phyloP scores from a whole-genome alignment of 2,797 vertebrate species.

The Atherinosoma microstoma region DNA sequence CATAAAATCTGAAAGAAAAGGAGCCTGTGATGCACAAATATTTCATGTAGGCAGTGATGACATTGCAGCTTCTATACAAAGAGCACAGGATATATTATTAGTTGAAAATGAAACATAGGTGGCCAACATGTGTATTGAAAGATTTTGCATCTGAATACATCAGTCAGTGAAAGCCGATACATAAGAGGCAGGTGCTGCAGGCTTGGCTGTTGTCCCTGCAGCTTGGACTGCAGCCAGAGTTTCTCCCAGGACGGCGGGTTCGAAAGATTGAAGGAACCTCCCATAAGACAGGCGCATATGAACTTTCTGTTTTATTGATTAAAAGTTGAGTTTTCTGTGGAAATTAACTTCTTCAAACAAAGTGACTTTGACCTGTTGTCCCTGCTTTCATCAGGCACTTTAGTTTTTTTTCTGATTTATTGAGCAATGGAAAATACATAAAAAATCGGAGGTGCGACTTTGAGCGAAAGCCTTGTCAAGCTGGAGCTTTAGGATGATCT shows the following conservation, averaged over 20 bases:
- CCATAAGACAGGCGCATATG: constrained; percentile 35
- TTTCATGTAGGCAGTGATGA: constrained; percentile 62
- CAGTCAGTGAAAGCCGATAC: constrained; percentile 31
- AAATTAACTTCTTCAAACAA: constrained; percentile 18
- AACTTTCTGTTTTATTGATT: constrained; percentile 47
- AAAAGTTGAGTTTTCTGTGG: constrained; percentile 30
- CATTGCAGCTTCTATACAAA: constrained; percentile 30
- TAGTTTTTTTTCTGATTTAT: constrained; percentile 12
- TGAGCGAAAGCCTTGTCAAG: background rate
- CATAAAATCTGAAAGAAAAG: constrained; percentile 41
- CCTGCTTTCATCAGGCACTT: background rate
- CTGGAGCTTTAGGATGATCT: background rate
- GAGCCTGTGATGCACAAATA: constrained; percentile 48
- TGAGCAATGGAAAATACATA: background rate
- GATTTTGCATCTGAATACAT: constrained; percentile 50
- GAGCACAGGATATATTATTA: constrained; percentile 30
- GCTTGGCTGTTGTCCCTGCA: constrained; percentile 56
- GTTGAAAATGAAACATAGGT: constrained; percentile 53
- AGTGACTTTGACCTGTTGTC: constrained; percentile 21
- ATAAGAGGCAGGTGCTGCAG: constrained; percentile 36
- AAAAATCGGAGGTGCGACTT: background rate
- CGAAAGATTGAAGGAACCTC: constrained; percentile 34
- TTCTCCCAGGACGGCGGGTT: constrained; percentile 24
- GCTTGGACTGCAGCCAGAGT: constrained; percentile 45
- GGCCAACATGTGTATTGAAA: constrained; percentile 37